These are phyloP conservation scores for Lepidurus apus DNA, from an alignment of 1,140 invertebrate genomes.

Conservation along the genomic window DNA sequence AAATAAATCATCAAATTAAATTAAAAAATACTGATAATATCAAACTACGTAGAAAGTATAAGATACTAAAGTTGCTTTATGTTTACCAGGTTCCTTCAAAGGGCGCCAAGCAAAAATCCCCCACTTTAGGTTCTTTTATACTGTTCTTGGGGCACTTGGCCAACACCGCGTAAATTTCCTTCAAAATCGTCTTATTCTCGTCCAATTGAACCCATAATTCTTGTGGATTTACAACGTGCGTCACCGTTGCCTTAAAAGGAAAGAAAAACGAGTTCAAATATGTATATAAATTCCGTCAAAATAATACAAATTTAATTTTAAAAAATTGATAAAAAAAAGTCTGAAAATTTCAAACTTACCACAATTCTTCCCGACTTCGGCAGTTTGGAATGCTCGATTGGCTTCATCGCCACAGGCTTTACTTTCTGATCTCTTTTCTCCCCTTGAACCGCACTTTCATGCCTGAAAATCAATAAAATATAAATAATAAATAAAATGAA, in stretches of 20 bases:
- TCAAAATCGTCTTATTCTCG: background rate
- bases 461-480: too few relatives aligned
- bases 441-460: too few relatives aligned
- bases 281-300: background rate
- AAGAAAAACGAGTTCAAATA: background rate
- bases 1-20: background rate
- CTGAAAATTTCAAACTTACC: too few relatives aligned
- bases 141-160: background rate
- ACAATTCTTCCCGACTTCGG: too few relatives aligned
- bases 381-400: too few relatives aligned
- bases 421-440: too few relatives aligned
- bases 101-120: background rate
- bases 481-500: too few relatives aligned
- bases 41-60: background rate
- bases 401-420: too few relatives aligned
- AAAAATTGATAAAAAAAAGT: background rate
- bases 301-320: background rate
- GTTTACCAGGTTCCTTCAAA: background rate
- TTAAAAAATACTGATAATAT: background rate
- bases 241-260: background rate
- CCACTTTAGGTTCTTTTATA: background rate
- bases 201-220: background rate
- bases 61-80: background rate
- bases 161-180: background rate
- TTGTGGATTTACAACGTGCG: background rate